A percentile compares a stretch with the other conserved stretches of the same genome.
Conservation (phyloP, 2,797 vertebrate genomes). For the Babyrousa celebensis region DNA sequence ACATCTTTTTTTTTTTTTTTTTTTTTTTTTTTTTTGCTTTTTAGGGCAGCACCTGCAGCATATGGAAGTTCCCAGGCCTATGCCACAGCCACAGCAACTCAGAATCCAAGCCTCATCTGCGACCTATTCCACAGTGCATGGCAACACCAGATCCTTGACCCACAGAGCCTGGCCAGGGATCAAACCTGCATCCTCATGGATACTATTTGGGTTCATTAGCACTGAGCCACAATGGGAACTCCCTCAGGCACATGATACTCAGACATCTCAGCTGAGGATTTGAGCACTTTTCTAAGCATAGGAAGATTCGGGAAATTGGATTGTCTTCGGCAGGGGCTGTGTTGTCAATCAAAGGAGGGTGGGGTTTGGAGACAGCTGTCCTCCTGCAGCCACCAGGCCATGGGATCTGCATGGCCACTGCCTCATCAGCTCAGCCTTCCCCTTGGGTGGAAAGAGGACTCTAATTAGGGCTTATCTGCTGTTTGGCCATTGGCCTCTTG, state of each 20-base stretch:
- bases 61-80: no score
- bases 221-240: no score
- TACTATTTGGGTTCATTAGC: no score
- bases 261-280: neutral
- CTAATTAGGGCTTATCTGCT: neutral
- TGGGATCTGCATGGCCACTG: rapidly evolving
- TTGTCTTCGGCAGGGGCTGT: neutral
- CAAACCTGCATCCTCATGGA: no score
- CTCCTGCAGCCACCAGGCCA: neutral
- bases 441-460: no score
- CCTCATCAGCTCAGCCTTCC: rapidly evolving
- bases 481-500: neutral
- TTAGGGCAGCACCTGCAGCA: no score
- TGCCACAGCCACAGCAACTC: no score
- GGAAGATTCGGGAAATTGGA: neutral
- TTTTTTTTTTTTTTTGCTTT: no score
- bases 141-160: no score
- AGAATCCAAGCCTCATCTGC: no score
- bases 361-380: neutral
- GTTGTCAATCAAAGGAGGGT: neutral
- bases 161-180: no score
- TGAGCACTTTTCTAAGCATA: neutral
- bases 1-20: neutral
- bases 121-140: no score
- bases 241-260: neutral